Conservation (phyloP, 2,797 vertebrate genomes). For the Pseudochromis fuscus region DNA sequence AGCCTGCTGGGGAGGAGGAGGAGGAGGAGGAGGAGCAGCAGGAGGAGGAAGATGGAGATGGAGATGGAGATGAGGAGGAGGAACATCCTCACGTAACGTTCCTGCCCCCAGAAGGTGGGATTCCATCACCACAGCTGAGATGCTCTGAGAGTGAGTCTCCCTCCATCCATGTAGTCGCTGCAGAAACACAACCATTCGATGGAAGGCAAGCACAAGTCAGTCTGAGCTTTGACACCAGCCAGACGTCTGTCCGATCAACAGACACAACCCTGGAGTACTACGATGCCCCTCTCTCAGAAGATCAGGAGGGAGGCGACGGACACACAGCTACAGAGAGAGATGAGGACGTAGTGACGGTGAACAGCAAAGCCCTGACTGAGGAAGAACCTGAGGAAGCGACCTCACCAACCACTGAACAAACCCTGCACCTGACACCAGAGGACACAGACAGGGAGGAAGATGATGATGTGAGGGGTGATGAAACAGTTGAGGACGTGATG, state of each 20-base stretch:
- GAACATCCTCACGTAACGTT: slow-evolving; percentile 50
- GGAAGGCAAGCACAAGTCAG: slow-evolving; percentile 40
- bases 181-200: slow-evolving; percentile 37
- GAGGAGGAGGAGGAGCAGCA: slow-evolving; percentile 58
- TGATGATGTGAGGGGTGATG: slow-evolving; percentile 23
- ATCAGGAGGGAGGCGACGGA: slow-evolving; percentile 73
- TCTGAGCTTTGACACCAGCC: slow-evolving; percentile 84
- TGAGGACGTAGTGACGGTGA: slow-evolving; percentile 71
- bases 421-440: slow-evolving; percentile 24
- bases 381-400: slow-evolving; percentile 41
- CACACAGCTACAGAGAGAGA: slow-evolving; percentile 37
- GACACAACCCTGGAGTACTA: slow-evolving; percentile 90
- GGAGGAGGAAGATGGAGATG: slow-evolving; percentile 38
- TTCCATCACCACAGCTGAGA: slow-evolving; percentile 49
- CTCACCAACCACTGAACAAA: slow-evolving; percentile 27
- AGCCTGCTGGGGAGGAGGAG: slow-evolving; percentile 60
- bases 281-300: slow-evolving; percentile 84
- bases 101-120: slow-evolving; percentile 55
- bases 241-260: slow-evolving; percentile 82
- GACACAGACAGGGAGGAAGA: slow-evolving; percentile 31
- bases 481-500: slow-evolving; percentile 31
- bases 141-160: slow-evolving; percentile 63
- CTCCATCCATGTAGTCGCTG: slow-evolving; percentile 65
- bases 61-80: slow-evolving; percentile 54
- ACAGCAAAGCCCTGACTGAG: slow-evolving; percentile 59